Conservation (phyloP, 2,888 invertebrate genomes). For the Ephialtes manifestator region DNA sequence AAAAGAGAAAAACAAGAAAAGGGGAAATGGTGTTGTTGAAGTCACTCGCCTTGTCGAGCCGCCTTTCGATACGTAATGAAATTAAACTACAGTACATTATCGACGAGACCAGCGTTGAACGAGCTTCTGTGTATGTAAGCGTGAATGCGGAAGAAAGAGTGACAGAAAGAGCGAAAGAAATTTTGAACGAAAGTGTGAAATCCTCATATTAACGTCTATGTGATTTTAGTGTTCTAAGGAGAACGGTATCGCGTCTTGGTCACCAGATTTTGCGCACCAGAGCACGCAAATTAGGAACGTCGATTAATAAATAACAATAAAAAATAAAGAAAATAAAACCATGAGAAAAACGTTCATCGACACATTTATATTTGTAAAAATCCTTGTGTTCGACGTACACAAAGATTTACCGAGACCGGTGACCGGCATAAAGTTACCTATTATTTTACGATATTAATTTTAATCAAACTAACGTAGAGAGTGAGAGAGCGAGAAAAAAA, state of each 20-base stretch:
- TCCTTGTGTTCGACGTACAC: constrained; percentile 65
- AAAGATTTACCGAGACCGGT: constrained; percentile 72
- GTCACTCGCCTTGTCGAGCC: constrained; percentile 59
- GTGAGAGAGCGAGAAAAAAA: constrained; percentile 29
- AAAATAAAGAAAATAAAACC: constrained; percentile 31
- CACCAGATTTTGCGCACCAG: constrained; percentile 65
- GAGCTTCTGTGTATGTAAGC: constrained; percentile 44
- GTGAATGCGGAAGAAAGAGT: constrained; percentile 30
- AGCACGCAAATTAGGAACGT: constrained; percentile 58
- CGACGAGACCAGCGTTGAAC: constrained; percentile 57
- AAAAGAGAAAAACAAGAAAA: constrained; percentile 5
- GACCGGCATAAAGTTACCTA: constrained; percentile 83
- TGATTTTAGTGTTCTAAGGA: constrained; percentile 83
- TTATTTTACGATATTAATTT: constrained; percentile 83
- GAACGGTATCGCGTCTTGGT: constrained; percentile 73
- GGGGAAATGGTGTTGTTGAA: constrained; percentile 17
- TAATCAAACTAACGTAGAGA: constrained; percentile 79
- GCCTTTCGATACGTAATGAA: constrained; percentile 59
- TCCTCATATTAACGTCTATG: constrained; percentile 81
- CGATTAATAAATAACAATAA: constrained; percentile 45
- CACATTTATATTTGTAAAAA: constrained; percentile 49
- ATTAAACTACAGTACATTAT: constrained; percentile 42
- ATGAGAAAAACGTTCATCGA: constrained; percentile 40
- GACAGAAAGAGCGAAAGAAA: no score
- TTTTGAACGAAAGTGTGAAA: constrained; percentile 35